Conservation (phyloP, 2,797 vertebrate species). For the Cichlasoma orientale region DNA sequence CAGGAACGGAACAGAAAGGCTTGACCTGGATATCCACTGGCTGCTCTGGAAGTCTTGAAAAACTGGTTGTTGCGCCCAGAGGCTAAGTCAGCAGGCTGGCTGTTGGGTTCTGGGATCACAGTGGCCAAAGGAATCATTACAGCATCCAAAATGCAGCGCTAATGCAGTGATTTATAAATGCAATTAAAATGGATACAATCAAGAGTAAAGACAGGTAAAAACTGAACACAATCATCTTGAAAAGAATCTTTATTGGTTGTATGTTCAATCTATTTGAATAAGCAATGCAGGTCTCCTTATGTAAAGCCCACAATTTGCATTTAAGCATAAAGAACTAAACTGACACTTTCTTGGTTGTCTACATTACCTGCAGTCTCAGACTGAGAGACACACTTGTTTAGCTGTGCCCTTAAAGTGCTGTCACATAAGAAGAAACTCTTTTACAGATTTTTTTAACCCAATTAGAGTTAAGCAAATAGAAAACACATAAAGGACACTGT, state of each 20-base stretch:
- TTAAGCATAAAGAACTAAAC: background rate
- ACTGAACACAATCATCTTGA: background rate
- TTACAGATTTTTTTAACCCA: constrained; percentile 1
- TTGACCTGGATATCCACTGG: background rate
- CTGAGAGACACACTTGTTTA: constrained; percentile 4
- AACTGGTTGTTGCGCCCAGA: background rate
- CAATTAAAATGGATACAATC: background rate
- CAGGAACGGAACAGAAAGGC: background rate
- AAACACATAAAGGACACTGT: constrained; percentile 35
- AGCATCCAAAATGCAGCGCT: background rate
- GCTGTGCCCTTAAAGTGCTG: constrained; percentile 20
- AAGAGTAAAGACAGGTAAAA: background rate
- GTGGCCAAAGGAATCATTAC: background rate
- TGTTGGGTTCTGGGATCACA: background rate
- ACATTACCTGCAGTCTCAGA: background rate
- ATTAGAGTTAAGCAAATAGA: constrained; percentile 14
- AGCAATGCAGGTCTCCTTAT: background rate
- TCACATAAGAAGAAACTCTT: constrained; percentile 20
- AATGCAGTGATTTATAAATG: background rate
- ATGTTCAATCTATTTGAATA: background rate
- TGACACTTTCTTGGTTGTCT: background rate
- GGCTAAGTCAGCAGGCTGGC: background rate
- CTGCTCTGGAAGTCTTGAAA: background rate
- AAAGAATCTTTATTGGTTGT: background rate
- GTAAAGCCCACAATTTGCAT: background rate